Base-by-base conservation (phyloP, 1,140 invertebrate genomes). In the Liolophura sinensis region DNA sequence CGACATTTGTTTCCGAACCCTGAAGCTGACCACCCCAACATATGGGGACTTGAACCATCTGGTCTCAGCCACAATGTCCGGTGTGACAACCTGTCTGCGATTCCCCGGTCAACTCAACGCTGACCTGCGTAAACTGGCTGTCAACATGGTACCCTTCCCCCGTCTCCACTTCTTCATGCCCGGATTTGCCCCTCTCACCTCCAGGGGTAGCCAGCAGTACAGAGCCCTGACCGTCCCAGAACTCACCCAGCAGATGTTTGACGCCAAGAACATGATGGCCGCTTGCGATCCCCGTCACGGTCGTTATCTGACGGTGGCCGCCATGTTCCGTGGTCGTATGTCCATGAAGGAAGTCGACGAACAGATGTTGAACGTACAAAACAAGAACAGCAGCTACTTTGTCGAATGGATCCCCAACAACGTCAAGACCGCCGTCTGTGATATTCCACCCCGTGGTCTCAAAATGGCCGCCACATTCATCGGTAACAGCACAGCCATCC, bases 321-420 rank as follows among this genome's bases (percentile, higher is more conserved):
- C 93, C 51, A 92, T 97, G 73, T 97, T 96, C 89, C 89, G 93
- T 59, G 94, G 85, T 20, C 76, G 85, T 15, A 86, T 86, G 82
- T 86, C 84, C 20, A 85, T 85, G 79, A 86, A 86, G 66, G 74
- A 76, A 60, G 74, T 76, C 31, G 74, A 76, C 59, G 74, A 76
- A 56, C 74, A 76, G 66, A 75, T 76, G 74, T 55, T 76, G 22
- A 68, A 76, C 46, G 67, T 76, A 24, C 71, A 76, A 68, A 76
- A 76, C 58, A 76, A 76, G 66, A 76, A 76, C 64, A 72, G 67
- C 81, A 91, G 90, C 71, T 95, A 94, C 85, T 94, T 95, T 78
- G 93, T 95, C 27, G 92, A 94, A 85, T 95, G 93, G 93, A 94
- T 95, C 75, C 93, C 93, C 4, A 93, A 94, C 85, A 95, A 95